Evolutionary conservation across 1,140 invertebrate genomes (phyloP).

Genomic region (Dryas iulia): DNA sequence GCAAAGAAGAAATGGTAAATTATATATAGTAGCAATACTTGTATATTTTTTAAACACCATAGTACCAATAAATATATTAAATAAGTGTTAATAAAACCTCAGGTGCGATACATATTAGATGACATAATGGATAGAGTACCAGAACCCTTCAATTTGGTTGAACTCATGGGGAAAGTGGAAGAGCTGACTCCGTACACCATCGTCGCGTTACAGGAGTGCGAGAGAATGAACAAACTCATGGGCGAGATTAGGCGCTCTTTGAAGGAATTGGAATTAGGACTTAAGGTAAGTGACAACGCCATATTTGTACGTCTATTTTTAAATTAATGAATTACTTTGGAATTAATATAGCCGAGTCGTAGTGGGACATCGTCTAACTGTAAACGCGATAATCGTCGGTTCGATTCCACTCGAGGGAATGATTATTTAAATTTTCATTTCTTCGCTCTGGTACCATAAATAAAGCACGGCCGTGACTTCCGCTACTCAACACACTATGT

Average conservation of each 20-base stretch:
- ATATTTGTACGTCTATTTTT: no score
- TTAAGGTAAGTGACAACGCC: constrained; percentile 85
- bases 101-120: constrained; percentile 91
- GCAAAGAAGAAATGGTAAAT: constrained; percentile 90
- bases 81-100: constrained; percentile 26
- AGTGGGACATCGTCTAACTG: no score
- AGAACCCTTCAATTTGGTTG: constrained; percentile 92
- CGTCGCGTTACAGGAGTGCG: constrained; percentile 97
- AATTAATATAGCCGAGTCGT: no score
- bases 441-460: no score
- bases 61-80: background rate
- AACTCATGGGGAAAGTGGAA: constrained; percentile 93
- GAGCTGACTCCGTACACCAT: constrained; percentile 95
- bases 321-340: no score
- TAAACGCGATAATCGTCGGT: no score
- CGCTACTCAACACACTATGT: no score
- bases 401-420: no score
- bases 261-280: constrained; percentile 91
- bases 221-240: constrained; percentile 95
- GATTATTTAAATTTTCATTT: no score
- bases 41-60: background rate
- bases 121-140: constrained; percentile 95
- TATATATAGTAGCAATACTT: no score
- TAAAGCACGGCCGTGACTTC: no score
- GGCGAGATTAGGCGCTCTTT: constrained; percentile 90